Base-by-base conservation (phyloP, 2,888 invertebrate species). In the Leptinotarsa haldemani region DNA sequence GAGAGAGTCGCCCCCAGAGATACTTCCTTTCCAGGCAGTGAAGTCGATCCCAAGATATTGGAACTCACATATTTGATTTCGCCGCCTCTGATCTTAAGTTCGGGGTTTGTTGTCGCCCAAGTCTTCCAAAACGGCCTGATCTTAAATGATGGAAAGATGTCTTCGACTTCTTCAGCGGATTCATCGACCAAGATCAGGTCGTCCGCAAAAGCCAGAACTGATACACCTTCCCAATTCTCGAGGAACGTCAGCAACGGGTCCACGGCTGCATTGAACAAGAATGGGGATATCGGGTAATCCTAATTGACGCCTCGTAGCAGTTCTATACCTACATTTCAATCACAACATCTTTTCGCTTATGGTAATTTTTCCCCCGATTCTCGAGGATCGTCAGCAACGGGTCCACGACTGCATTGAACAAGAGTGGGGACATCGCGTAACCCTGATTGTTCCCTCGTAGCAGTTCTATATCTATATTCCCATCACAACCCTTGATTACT, bases 401-500 rank as follows among this genome's bases (percentile, higher is more conserved):
- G 5, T 25, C 25, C 25, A 25, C 25, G 4, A 4, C 4, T 73
- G 79, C 80, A 76, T 87, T 87, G 69, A 88, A 88, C 1, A 86
- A 65, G 1, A 85, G 50, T 2, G 85, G 84, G 4, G 85, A 85
- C 7, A 87, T 77, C 25, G 87, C 86, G 76, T 87, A 82, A 22
- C 82, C 82, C 76, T 88, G 87, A 48, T 86, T 83, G 13, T 87
- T 87, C 68, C 87, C 86, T 56, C 85, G 74, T 76, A 78, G 77
- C 70, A 83, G 77, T 5, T 61, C 20, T 4, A 82, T 74, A 9
- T 56, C 61, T 47, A 50, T 70, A 4, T 75, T 77, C 12, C 77
- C 77, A 4, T 78, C 63, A 47, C 22, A 16, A 13, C 25, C 25
- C 1, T 25, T 25, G 25, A 5, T 25, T 5, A 25, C 40, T 7